These are phyloP conservation scores for Malthinus flaveolus DNA, from an alignment of 2,888 invertebrate species.

Conservation along the genomic window DNA sequence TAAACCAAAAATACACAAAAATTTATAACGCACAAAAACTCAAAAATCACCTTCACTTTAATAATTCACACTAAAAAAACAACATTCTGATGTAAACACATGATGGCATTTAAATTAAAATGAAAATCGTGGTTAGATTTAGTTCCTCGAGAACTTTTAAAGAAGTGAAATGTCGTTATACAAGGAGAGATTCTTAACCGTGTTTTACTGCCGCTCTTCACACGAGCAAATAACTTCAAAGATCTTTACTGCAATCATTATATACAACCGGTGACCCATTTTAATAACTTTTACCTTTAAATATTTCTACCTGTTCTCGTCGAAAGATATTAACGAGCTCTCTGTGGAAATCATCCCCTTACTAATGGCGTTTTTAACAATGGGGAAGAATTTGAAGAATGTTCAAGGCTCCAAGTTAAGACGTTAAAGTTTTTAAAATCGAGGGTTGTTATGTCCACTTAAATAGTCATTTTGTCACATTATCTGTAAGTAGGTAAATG, in stretches of 20 bases:
- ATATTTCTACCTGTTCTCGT: conserved; percentile 14
- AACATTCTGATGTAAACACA: no score
- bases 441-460: background rate
- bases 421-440: background rate
- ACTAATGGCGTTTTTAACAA: background rate
- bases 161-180: conserved; percentile 41
- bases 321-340: conserved; percentile 5
- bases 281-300: conserved; percentile 36
- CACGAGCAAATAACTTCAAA: conserved; percentile 46
- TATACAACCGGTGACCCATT: conserved; percentile 49
- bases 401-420: background rate
- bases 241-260: conserved; percentile 44
- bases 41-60: no score
- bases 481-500: no score
- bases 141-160: background rate
- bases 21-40: no score
- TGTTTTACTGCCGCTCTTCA: conserved; percentile 47
- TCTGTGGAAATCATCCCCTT: background rate
- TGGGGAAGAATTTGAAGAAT: background rate
- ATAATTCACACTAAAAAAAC: no score
- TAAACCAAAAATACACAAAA: no score
- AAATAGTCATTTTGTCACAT: no score
- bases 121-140: no score
- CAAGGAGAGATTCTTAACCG: conserved; percentile 37
- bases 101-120: no score